Base-by-base conservation (phyloP, 2,113 vertebrate genomes). In the Polypterus bichir region DNA sequence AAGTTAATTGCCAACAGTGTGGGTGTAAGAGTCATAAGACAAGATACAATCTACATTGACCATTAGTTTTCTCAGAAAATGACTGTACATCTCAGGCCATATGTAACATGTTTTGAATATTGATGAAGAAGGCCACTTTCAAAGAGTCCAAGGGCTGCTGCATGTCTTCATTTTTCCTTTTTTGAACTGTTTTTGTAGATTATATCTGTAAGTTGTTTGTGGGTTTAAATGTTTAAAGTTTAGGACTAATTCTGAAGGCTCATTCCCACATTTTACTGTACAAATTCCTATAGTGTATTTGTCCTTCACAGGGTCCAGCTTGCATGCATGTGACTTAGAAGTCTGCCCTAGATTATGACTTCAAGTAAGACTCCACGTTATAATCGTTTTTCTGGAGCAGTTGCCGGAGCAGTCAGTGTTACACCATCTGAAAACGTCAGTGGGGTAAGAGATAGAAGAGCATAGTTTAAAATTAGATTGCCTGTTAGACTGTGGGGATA, bases 271-370 rank as follows among this genome's bases (percentile, higher is more conserved):
- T 44, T 44, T 9, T 7, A 10, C 44, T 57, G 10, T 45, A 48
- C 45, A 10, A 54, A 10, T 44, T n/a, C 11, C 7, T 46, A 61
- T 9, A 10, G 61, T 49, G 54, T 60, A 9, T 64, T 27, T 59
- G 6, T 49, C 5, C 3, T 9, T 61, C 48, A 44, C 68, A 83
- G 90, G 86, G 72, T 68, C 65, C 69, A 3, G 47, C 75, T 69
- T 71, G 73, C 71, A 57, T 54, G 59, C 69, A 78, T 67, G 68
- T 70, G 70, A 67, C 47, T 57, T 4, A 5, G 64, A 71, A 69
- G 70, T 77, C 72, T 66, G 64, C 68, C 71, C 74, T 82, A 83
- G 88, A 88, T 86, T 84, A 88, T 90, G 86, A 95, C 79, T 85
- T 85, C 80, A 46, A 77, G 74, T 81, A 84, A 88, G 79, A 83